phyloP scores from a whole-genome alignment of 2,113 vertebrate genomes.

The Odontesthes bonariensis region DNA sequence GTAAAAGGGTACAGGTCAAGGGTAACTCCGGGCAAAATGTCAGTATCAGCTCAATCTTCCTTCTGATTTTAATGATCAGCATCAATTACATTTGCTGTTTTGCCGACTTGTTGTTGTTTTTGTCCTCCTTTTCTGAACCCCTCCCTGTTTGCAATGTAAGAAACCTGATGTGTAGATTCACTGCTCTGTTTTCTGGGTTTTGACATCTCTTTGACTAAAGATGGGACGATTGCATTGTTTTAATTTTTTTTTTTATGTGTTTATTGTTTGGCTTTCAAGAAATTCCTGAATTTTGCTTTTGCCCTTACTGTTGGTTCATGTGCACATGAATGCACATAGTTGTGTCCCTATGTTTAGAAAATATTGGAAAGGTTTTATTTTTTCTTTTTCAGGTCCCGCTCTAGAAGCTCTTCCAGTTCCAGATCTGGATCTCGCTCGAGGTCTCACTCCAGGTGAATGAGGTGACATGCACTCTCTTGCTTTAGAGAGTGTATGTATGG shows the following conservation, averaged over 20 bases:
- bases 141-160: constrained; percentile 19
- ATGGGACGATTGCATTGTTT: neutral
- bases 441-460: constrained; percentile 99
- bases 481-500: constrained; percentile 85
- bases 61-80: constrained; percentile 79
- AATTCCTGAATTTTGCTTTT: neutral
- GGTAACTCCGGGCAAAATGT: constrained; percentile 99
- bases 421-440: constrained; percentile 96
- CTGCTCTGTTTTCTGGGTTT: neutral
- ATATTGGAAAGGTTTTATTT: constrained; percentile 79
- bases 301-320: neutral
- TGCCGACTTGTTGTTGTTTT: constrained; percentile 20
- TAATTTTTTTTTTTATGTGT: neutral
- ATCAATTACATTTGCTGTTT: constrained; percentile 49
- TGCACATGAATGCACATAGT: neutral
- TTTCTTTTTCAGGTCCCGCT: constrained; percentile 94
- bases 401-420: constrained; percentile 97
- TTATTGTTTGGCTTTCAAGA: neutral
- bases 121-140: constrained; percentile 22
- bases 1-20: constrained; percentile 99
- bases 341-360: constrained; percentile 34
- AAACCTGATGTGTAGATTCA: constrained; percentile 10
- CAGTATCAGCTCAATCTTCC: constrained; percentile 97
- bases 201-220: neutral
- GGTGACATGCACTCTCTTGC: constrained; percentile 91